A percentile compares a stretch with the other conserved stretches of the same genome.
phyloP scores from a whole-genome alignment of 2,797 vertebrate genomes.

The Phrynocephalus guinanensis region DNA sequence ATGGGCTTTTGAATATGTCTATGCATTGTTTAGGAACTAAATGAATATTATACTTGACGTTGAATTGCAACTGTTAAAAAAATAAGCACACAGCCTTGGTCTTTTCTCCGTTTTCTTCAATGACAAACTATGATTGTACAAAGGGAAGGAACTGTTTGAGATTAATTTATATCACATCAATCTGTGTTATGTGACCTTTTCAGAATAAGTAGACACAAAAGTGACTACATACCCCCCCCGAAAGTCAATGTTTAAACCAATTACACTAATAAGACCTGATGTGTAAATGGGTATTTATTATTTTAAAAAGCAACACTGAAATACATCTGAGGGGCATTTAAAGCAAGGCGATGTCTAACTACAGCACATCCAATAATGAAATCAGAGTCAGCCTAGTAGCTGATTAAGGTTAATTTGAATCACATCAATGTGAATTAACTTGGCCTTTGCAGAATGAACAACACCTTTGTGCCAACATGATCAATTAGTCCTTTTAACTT shows the following conservation, averaged over 20 bases:
- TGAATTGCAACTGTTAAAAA: neutral
- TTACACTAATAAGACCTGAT: conserved; percentile 73
- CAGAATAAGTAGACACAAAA: conserved; percentile 71
- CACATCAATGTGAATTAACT: conserved; percentile 84
- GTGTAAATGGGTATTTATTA: conserved; percentile 75
- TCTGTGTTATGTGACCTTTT: conserved; percentile 75
- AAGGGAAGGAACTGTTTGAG: conserved; percentile 65
- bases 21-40: conserved; percentile 54
- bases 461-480: conserved; percentile 83
- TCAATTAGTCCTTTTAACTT: conserved; percentile 83
- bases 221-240: conserved; percentile 68
- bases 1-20: neutral
- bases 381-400: conserved; percentile 78
- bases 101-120: conserved; percentile 36
- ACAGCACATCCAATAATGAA: conserved; percentile 78
- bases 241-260: conserved; percentile 71
- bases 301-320: conserved; percentile 62
- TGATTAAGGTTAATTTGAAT: conserved; percentile 88
- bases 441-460: conserved; percentile 84
- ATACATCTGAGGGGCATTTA: conserved; percentile 73
- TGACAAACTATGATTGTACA: conserved; percentile 59
- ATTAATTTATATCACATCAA: conserved; percentile 71
- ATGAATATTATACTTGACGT: conserved; percentile 43
- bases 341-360: conserved; percentile 78
- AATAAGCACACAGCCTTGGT: neutral